These are phyloP conservation scores for Gyrodactylus salaris DNA, from an alignment of 1,140 invertebrate species.

Conservation along the genomic window DNA sequence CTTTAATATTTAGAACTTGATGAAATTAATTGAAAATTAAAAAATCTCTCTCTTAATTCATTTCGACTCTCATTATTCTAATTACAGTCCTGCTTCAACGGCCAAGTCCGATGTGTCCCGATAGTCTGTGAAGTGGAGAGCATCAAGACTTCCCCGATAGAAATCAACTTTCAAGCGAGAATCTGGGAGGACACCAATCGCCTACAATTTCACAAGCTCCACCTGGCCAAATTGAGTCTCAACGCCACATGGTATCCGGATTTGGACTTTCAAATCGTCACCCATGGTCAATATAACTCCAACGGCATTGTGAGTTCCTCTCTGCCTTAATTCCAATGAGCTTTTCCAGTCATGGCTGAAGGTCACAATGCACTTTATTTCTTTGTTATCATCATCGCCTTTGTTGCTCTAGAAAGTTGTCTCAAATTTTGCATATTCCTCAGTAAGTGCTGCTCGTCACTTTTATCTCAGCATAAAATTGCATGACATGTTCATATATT, in stretches of 20 bases:
- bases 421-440: no score
- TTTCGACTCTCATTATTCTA: no score
- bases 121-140: neutral
- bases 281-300: neutral
- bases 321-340: neutral
- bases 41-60: no score
- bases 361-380: no score
- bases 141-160: neutral
- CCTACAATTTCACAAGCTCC: neutral
- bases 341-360: neutral
- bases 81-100: neutral
- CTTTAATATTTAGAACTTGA: no score
- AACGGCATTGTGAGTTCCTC: neutral
- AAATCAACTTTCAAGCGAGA: neutral
- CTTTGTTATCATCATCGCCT: no score
- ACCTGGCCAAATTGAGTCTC: neutral
- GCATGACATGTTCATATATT: no score
- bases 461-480: no score
- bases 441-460: no score
- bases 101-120: neutral
- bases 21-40: no score
- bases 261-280: neutral
- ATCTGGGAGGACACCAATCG: neutral
- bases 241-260: neutral
- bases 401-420: no score